Evolutionary conservation across 2,113 vertebrate genomes (phyloP).

Genomic region (Entomyzon cyanotis): DNA sequence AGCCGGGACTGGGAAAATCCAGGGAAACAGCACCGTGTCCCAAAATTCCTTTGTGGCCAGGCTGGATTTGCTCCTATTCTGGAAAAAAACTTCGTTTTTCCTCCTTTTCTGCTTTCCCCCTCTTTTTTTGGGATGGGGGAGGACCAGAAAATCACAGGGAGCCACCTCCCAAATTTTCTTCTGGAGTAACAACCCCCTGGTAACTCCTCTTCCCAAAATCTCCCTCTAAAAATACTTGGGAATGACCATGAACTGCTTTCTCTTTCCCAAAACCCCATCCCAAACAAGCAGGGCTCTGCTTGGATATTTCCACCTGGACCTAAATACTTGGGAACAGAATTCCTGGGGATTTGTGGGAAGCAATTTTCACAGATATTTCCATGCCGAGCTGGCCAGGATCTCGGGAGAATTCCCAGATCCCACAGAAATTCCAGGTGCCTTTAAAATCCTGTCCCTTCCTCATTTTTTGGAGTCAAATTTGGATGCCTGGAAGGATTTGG

Average conservation of each 20-base stretch:
- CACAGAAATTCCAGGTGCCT: fast-evolving
- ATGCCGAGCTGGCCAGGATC: background rate
- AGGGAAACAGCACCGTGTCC: background rate
- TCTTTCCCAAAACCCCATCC: background rate
- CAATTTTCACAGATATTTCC: background rate
- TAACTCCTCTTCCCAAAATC: background rate
- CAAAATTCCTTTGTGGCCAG: fast-evolving
- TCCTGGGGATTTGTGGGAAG: background rate
- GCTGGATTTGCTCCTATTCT: background rate
- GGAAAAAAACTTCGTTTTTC: background rate
- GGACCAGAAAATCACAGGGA: fast-evolving
- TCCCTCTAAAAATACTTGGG: background rate
- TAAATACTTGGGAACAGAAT: background rate
- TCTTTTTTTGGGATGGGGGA: background rate
- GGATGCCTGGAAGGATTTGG: background rate
- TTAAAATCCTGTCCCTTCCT: background rate
- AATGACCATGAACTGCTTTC: background rate
- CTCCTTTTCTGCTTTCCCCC: background rate
- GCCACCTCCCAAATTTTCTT: fast-evolving
- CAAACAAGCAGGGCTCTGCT: background rate
- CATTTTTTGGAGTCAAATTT: background rate
- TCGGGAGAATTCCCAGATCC: background rate
- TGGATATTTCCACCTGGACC: background rate
- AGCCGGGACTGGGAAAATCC: background rate
- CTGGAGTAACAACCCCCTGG: background rate